These are phyloP conservation scores for Columba janthina DNA, from an alignment of 2,113 vertebrate genomes.

Conservation along the genomic window DNA sequence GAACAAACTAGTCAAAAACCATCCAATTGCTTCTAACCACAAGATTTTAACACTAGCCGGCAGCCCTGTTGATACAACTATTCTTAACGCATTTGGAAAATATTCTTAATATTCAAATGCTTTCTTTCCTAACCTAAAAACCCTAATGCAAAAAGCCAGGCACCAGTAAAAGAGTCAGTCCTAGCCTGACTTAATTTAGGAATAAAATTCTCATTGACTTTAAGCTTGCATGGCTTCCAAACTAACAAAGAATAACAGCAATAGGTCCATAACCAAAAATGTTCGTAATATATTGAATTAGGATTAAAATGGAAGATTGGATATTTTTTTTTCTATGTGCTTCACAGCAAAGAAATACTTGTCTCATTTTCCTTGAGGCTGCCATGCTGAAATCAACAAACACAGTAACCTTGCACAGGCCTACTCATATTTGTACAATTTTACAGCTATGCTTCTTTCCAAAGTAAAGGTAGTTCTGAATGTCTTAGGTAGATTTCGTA, in stretches of 20 bases:
- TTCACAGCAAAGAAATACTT: background rate
- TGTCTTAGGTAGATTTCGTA: background rate
- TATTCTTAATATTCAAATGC: background rate
- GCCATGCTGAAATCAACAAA: background rate
- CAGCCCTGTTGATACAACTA: background rate
- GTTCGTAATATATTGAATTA: background rate
- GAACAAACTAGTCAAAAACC: background rate
- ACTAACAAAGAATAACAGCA: background rate
- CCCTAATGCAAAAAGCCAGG: background rate
- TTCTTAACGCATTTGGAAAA: background rate
- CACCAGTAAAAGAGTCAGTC: background rate
- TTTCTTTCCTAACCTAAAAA: background rate
- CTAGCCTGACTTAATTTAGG: background rate
- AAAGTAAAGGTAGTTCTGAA: background rate
- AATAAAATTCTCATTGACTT: background rate
- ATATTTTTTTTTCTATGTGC: background rate
- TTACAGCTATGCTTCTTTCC: background rate
- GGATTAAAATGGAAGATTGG: background rate
- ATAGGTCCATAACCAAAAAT: background rate
- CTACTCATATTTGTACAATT: background rate
- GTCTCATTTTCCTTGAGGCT: background rate
- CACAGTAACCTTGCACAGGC: background rate
- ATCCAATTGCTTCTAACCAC: slow-evolving; percentile 2
- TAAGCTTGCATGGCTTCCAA: background rate
- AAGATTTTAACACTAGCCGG: background rate